A percentile compares a stretch with the other conserved stretches of the same genome.
These are phyloP conservation scores for Aratinga solstitialis DNA, from an alignment of 2,797 vertebrate genomes.

Conservation along the genomic window DNA sequence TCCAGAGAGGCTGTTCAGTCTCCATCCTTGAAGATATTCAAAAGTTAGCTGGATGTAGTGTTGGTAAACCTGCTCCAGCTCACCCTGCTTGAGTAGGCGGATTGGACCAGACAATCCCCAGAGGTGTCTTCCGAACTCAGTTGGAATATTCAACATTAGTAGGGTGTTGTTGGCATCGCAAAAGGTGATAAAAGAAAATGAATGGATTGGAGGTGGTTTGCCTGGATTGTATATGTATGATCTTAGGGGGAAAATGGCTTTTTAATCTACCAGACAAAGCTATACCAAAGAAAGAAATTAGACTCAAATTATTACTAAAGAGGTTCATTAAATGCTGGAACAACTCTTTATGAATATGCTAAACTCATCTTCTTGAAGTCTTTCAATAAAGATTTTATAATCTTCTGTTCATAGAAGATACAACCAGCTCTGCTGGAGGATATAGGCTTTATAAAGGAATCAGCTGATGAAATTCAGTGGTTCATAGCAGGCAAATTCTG, in stretches of 20 bases:
- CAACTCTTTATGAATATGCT: neutral
- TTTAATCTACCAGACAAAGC: neutral
- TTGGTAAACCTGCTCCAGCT: neutral
- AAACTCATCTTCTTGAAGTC: neutral
- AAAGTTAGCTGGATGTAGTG: neutral
- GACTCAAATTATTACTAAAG: neutral
- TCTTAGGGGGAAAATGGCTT: neutral
- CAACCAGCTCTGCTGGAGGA: neutral
- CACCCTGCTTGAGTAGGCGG: neutral
- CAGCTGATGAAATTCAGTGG: neutral
- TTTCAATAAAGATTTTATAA: neutral
- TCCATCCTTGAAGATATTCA: neutral
- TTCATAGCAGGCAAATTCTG: neutral
- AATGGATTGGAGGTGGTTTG: neutral
- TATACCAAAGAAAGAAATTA: neutral
- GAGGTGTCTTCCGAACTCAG: neutral
- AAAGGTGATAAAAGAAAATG: neutral
- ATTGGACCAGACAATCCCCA: neutral
- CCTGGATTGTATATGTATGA: neutral
- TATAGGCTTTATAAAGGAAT: neutral
- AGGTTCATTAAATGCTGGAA: neutral
- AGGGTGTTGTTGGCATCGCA: neutral
- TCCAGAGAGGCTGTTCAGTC: neutral
- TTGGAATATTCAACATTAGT: neutral
- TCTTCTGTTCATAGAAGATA: neutral